phyloP scores from a whole-genome alignment of 92 coral and sea anemone species.

The Heteractis magnifica region DNA sequence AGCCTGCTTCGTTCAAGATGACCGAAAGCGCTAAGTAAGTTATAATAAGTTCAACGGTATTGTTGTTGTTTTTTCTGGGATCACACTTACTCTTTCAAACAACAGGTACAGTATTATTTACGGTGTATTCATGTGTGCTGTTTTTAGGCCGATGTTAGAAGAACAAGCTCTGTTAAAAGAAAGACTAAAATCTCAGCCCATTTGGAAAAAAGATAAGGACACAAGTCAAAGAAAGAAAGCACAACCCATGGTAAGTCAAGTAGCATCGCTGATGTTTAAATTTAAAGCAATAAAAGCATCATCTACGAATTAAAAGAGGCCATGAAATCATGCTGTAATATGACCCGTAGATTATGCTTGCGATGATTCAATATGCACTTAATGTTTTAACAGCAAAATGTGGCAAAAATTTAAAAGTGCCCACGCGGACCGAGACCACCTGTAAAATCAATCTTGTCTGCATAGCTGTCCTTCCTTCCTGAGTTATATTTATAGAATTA shows the following conservation, averaged over 20 bases:
- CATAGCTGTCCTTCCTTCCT: slow-evolving; percentile 2
- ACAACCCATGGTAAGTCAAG: slow-evolving; percentile 83
- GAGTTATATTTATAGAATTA: not conserved
- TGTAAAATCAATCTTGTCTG: not conserved
- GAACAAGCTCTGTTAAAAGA: slow-evolving; percentile 94
- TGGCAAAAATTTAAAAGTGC: not conserved
- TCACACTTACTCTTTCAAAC: not conserved
- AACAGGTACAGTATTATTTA: slow-evolving; percentile 16
- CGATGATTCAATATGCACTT: not conserved
- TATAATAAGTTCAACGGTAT: not conserved
- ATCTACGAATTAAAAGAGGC: not conserved
- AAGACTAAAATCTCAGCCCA: slow-evolving; percentile 67
- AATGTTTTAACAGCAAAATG: not conserved
- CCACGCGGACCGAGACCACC: not conserved
- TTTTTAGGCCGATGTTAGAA: slow-evolving; percentile 82
- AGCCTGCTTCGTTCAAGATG: slow-evolving; percentile 72
- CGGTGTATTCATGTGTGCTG: not conserved
- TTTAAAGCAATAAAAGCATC: not conserved
- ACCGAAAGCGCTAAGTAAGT: slow-evolving; percentile 90
- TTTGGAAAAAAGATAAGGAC: slow-evolving; percentile 91
- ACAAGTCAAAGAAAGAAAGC: slow-evolving; percentile 59
- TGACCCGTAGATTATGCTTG: not conserved
- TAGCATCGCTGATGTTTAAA: not conserved
- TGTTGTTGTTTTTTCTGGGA: not conserved
- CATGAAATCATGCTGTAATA: not conserved